Conservation (phyloP, 2,888 invertebrate genomes). For the Pandemis heparana region DNA sequence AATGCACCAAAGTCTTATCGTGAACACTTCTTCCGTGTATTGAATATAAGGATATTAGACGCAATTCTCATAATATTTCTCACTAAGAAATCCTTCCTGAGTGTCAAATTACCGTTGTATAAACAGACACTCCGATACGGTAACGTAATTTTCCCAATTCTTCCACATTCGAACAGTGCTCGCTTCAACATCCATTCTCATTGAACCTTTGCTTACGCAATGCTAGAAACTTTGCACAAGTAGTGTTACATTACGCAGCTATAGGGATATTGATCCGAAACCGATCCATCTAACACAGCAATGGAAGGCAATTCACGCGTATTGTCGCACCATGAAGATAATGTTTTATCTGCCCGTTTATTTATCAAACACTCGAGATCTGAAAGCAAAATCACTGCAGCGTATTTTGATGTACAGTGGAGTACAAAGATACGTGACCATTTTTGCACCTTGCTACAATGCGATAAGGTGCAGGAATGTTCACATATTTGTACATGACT, state of each 20-base stretch:
- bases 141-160: conserved; percentile 2
- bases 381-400: conserved; percentile 38
- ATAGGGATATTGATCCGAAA: neutral
- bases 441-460: too few species aligned
- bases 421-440: too few species aligned
- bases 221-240: neutral
- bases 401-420: conserved; percentile 18
- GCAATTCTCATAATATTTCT: neutral
- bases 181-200: neutral
- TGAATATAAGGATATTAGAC: neutral
- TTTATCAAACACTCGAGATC: conserved; percentile 34
- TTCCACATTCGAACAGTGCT: neutral
- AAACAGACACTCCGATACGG: neutral
- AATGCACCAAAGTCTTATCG: too few species aligned
- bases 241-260: neutral
- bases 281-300: neutral
- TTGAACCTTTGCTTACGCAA: neutral
- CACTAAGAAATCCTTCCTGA: neutral
- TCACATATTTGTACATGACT: too few species aligned
- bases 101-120: neutral
- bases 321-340: neutral
- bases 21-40: too few species aligned
- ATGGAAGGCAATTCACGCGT: neutral
- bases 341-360: conserved; percentile 21
- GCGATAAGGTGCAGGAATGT: too few species aligned